A percentile compares a stretch with the other conserved stretches of the same genome.
These are phyloP conservation scores for Tapirus indicus DNA, from an alignment of 2,797 vertebrate species.

Conservation along the genomic window DNA sequence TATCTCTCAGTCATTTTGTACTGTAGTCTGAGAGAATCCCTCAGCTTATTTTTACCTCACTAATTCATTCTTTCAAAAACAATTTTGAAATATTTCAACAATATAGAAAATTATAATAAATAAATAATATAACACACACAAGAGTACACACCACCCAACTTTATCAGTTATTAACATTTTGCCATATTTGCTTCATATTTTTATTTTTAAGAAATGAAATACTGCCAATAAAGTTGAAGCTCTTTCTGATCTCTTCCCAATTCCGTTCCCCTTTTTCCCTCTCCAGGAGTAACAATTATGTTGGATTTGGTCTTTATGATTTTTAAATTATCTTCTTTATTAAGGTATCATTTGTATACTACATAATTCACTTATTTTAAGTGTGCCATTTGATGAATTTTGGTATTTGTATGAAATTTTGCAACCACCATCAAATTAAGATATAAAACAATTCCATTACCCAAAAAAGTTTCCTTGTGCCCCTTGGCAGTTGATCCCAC, in stretches of 20 bases:
- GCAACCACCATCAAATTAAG: neutral
- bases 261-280: neutral
- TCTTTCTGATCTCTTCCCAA: neutral
- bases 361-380: conserved; percentile 9
- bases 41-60: conserved; percentile 42
- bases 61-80: neutral
- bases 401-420: neutral
- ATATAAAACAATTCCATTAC: neutral
- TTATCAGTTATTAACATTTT: neutral
- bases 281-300: neutral
- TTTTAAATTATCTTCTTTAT: neutral
- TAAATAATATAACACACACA: neutral
- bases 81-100: neutral
- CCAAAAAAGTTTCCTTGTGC: neutral
- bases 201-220: neutral
- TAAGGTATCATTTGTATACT: neutral
- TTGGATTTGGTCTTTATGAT: neutral
- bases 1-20: neutral
- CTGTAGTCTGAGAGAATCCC: neutral
- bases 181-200: neutral
- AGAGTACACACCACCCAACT: neutral
- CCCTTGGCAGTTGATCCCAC: neutral
- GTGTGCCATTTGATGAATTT: neutral
- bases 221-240: neutral
- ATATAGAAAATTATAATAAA: neutral